phyloP scores from a whole-genome alignment of 2,113 vertebrate genomes.

The Struthidea cinerea region DNA sequence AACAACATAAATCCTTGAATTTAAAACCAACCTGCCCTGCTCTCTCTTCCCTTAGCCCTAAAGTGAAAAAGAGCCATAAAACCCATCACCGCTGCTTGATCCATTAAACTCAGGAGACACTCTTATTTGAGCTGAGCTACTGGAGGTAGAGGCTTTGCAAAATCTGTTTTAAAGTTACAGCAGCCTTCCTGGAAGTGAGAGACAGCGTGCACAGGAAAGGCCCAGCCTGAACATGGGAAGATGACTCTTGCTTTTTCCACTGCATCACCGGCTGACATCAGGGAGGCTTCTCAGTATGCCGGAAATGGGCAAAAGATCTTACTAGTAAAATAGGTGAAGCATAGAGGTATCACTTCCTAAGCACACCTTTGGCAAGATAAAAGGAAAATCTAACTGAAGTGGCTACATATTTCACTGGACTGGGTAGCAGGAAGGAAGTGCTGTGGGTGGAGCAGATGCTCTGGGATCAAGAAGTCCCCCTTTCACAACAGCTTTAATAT shows the following conservation, averaged over 20 bases:
- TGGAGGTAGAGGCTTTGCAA: conserved; percentile 60
- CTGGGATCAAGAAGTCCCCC: not conserved
- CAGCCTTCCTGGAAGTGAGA: conserved; percentile 30
- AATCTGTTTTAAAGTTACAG: conserved; percentile 76
- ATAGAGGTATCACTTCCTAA: not conserved
- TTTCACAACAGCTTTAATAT: not conserved
- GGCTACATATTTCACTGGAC: fast-evolving
- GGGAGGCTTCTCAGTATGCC: conserved; percentile 22
- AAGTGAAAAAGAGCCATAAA: conserved; percentile 83
- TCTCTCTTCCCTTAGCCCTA: conserved; percentile 79
- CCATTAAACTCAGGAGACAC: conserved; percentile 79
- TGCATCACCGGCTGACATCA: not conserved
- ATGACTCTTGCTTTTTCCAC: not conserved
- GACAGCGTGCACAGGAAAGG: not conserved
- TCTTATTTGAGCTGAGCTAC: conserved; percentile 73
- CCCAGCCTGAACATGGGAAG: not conserved
- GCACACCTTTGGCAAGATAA: not conserved
- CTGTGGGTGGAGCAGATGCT: not conserved
- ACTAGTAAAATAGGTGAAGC: not conserved
- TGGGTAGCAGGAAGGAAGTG: not conserved
- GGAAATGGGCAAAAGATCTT: conserved; percentile 23
- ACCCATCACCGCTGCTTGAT: conserved; percentile 78
- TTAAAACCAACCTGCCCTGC: conserved; percentile 81
- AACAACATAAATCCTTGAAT: conserved; percentile 85
- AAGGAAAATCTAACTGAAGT: not conserved